Base-by-base conservation (phyloP, 2,888 invertebrate species). In the Clanis bilineata region DNA sequence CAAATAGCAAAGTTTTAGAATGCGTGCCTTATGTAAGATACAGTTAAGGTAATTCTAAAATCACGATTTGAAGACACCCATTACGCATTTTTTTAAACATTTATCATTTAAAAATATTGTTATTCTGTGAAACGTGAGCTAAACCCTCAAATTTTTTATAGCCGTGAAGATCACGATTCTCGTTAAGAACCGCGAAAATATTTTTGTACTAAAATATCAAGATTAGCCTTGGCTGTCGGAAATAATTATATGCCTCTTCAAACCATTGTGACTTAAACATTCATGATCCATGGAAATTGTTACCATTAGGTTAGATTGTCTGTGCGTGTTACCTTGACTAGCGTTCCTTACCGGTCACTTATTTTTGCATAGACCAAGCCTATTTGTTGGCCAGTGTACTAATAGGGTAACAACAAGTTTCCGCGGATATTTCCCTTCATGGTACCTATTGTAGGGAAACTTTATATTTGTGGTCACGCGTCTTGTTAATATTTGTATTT, bases 251-350 rank as follows among this genome's bases (percentile, higher is more conserved):
- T 73, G 68, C 72, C 67, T 65, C 72, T 71, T 71, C 63, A 61
- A 60, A 62, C 69, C 66, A 78, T 83, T 83, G 79, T 74, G 70
- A 67, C 71, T 77, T 80, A 86, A 41, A 84, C 76, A 82, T 74
- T 79, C 82, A 77, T 83, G 81, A 82, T 82, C 87, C 82, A 80
- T 89, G 84, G 81, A 82, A 88, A 85, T 85, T 67, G 74, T 81
- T 77, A 77, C 77, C 76, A 74, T 85, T 83, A 79, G 77, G 75
- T 77, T 66, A 69, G 76, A 77, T 84, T 79, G 80, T 82, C 70
- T 78, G 74, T 73, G 74, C 70, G 73, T 68, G 76, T 74, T 74
- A 79, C 86, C 86, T 88, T 86, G 85, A 79, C 65, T 76, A 57
- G 70, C 71, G 72, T 72, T 77, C 69, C 72, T 80, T 74, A 72